These are phyloP conservation scores for Caenorhabditis virilis DNA, from an alignment of 2,888 invertebrate species.

Conservation along the genomic window DNA sequence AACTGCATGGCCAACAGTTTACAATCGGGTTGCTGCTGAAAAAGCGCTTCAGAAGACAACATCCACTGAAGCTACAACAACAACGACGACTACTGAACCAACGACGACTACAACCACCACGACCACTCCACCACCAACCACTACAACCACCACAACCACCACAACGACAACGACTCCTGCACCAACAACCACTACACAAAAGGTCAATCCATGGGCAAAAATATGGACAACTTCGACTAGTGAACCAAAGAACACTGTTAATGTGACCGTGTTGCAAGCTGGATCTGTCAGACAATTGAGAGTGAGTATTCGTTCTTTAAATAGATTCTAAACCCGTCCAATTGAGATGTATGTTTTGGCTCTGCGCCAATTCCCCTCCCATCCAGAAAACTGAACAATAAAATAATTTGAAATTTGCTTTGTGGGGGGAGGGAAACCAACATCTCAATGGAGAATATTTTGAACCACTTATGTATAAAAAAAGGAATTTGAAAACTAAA, in stretches of 20 bases:
- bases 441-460: no score
- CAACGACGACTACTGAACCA: slow-evolving; percentile 30
- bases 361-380: no score
- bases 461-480: no score
- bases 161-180: slow-evolving; percentile 27
- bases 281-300: slow-evolving; percentile 58
- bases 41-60: slow-evolving; percentile 30
- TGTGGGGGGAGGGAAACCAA: no score
- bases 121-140: slow-evolving; percentile 27
- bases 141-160: slow-evolving; percentile 29
- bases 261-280: slow-evolving; percentile 63
- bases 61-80: slow-evolving; percentile 17
- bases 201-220: slow-evolving; percentile 54
- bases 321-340: no score
- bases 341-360: no score
- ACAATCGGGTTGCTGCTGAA: slow-evolving; percentile 49
- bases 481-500: no score
- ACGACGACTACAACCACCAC: slow-evolving; percentile 30
- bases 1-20: slow-evolving; percentile 52
- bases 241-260: slow-evolving; percentile 51
- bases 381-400: no score
- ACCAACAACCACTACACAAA: slow-evolving; percentile 29
- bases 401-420: no score
- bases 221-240: slow-evolving; percentile 64
- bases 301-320: slow-evolving; percentile 29